Conservation (phyloP, 1,140 invertebrate species). For the Heliconius congener region DNA sequence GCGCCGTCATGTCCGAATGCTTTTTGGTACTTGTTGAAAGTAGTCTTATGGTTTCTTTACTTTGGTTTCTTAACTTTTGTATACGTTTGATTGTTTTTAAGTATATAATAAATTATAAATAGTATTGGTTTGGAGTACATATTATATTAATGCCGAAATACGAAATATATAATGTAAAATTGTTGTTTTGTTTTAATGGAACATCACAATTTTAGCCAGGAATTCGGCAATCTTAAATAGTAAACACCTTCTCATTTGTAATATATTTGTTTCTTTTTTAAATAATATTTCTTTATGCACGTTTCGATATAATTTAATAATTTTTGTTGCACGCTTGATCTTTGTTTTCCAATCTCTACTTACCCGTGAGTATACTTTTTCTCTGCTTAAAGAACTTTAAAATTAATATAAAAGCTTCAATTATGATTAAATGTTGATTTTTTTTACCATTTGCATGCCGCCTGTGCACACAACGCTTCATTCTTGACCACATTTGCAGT, state of each 20-base stretch:
- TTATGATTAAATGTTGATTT: conserved; percentile 71
- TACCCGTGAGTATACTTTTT: conserved; percentile 44
- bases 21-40: neutral
- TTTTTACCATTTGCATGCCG: conserved; percentile 80
- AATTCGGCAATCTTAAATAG: too few species aligned
- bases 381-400: conserved; percentile 32
- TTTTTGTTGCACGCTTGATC: conserved; percentile 49
- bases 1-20: neutral
- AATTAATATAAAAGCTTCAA: conserved; percentile 49
- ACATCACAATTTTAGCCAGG: too few species aligned
- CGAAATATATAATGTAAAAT: too few species aligned
- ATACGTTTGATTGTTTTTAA: neutral
- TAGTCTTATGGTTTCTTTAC: neutral
- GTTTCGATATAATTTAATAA: conserved; percentile 32
- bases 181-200: too few species aligned
- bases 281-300: conserved; percentile 19
- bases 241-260: too few species aligned
- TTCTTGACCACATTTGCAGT: conserved; percentile 82
- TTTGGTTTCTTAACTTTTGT: too few species aligned
- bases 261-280: neutral
- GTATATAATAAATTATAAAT: too few species aligned
- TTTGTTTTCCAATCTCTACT: conserved; percentile 41
- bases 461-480: conserved; percentile 79
- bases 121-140: too few species aligned
- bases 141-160: too few species aligned